A percentile compares a stretch with the other conserved stretches of the same genome.
phyloP scores from a whole-genome alignment of 2,888 invertebrate species.

The Cyclophora albipunctata region DNA sequence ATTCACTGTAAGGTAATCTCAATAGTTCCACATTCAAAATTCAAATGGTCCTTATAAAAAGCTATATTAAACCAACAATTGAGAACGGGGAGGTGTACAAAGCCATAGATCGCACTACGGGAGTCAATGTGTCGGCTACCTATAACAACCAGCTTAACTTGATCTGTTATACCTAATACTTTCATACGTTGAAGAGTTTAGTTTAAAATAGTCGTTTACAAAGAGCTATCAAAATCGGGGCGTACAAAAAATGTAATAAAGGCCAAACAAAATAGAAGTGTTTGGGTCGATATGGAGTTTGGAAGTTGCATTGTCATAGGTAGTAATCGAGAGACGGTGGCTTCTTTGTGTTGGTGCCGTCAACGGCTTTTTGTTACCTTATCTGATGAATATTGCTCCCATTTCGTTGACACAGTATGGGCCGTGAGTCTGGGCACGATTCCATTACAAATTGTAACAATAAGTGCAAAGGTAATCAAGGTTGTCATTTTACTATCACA shows the following conservation, averaged over 20 bases:
- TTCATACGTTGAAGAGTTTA: slow-evolving; percentile 14
- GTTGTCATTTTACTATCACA: neutral
- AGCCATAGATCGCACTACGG: slow-evolving; percentile 65
- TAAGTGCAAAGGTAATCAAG: slow-evolving; percentile 2
- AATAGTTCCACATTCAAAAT: slow-evolving; percentile 38
- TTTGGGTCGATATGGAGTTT: slow-evolving; percentile 74
- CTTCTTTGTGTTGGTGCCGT: slow-evolving; percentile 64
- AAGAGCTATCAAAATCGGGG: slow-evolving; percentile 30
- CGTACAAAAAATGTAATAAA: slow-evolving; percentile 52
- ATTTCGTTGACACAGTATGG: slow-evolving; percentile 64
- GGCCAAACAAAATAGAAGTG: slow-evolving; percentile 62
- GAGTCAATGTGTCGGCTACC: slow-evolving; percentile 43
- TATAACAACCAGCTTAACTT: slow-evolving; percentile 21
- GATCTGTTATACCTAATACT: slow-evolving; percentile 15
- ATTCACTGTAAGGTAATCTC: neutral
- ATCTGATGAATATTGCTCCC: slow-evolving; percentile 74
- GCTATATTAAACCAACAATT: slow-evolving; percentile 70
- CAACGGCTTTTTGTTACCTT: slow-evolving; percentile 66
- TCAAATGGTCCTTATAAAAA: slow-evolving; percentile 57
- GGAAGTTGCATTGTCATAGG: slow-evolving; percentile 72
- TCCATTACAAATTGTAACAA: slow-evolving; percentile 4
- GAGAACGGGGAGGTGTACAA: slow-evolving; percentile 50
- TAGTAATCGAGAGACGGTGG: slow-evolving; percentile 72
- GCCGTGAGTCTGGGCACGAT: slow-evolving; percentile 18
- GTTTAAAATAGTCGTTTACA: slow-evolving; percentile 30